A percentile compares a stretch with the other conserved stretches of the same genome.
These are phyloP conservation scores for Leptopilina boulardi DNA, from an alignment of 1,140 invertebrate species.

Conservation along the genomic window DNA sequence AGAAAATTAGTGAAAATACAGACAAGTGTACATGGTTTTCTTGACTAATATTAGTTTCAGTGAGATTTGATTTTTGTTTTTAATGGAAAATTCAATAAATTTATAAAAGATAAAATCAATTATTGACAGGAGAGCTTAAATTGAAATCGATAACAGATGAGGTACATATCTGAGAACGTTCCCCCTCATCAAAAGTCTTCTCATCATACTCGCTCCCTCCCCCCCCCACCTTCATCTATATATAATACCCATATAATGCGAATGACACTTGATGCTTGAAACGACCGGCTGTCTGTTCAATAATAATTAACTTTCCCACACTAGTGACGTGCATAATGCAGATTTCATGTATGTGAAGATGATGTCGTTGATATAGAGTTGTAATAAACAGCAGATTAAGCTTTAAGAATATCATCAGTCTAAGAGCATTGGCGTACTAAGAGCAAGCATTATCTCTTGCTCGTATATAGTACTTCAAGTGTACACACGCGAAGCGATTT, in stretches of 20 bases:
- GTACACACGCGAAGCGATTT: background rate
- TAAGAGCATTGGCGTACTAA: slow-evolving; percentile 18
- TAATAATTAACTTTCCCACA: slow-evolving; percentile 65
- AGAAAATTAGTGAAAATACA: no score
- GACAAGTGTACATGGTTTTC: no score
- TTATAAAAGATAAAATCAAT: background rate
- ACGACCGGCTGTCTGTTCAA: slow-evolving; percentile 46
- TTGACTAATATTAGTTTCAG: no score
- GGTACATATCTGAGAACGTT: background rate
- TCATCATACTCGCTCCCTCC: no score
- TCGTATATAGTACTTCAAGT: background rate
- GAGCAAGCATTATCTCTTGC: background rate
- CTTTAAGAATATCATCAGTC: slow-evolving; percentile 19
- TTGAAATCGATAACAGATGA: slow-evolving; percentile 1
- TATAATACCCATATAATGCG: slow-evolving; percentile 44
- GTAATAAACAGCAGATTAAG: slow-evolving; percentile 24
- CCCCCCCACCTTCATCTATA: background rate
- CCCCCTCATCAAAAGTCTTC: background rate
- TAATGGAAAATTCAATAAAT: background rate
- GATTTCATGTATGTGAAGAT: background rate
- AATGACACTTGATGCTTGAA: slow-evolving; percentile 47
- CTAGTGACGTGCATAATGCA: slow-evolving; percentile 38
- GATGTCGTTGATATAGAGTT: slow-evolving; percentile 9
- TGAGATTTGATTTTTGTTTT: no score
- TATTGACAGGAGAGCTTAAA: background rate